Conservation (phyloP, 2,113 vertebrate genomes). For the Acanthisitta chloris region DNA sequence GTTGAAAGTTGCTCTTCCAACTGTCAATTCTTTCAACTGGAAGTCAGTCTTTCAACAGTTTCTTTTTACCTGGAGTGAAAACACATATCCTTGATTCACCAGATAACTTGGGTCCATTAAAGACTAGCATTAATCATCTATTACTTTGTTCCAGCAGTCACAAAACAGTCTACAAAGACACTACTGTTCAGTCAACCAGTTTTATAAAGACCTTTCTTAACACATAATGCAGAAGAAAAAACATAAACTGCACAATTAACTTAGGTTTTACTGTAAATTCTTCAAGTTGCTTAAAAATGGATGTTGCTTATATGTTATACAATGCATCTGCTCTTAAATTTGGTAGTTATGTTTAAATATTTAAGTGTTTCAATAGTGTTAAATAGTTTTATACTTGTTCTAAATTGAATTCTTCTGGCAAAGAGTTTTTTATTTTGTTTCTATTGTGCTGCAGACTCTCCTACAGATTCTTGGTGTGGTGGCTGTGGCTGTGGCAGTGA, state of each 20-base stretch:
- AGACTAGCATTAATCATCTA: neutral
- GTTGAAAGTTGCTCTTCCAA: neutral
- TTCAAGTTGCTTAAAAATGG: neutral
- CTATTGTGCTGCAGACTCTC: slow-evolving; percentile 76
- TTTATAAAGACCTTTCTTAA: neutral
- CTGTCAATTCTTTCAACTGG: neutral
- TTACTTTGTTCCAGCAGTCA: neutral
- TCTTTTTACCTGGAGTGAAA: neutral
- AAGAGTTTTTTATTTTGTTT: slow-evolving; percentile 20
- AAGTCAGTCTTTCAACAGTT: neutral
- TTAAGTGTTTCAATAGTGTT: neutral
- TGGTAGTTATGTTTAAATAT: slow-evolving; percentile 1
- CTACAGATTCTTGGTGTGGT: slow-evolving; percentile 85
- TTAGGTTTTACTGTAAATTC: neutral
- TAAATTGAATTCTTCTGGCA: slow-evolving; percentile 16
- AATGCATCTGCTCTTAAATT: neutral
- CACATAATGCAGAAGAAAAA: neutral
- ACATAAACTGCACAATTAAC: neutral
- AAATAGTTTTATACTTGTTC: slow-evolving; percentile 30
- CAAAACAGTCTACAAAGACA: neutral
- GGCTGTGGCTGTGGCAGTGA: slow-evolving; percentile 81
- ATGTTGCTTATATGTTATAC: neutral
- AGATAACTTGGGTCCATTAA: neutral
- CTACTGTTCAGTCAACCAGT: neutral
- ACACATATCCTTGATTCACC: neutral